A percentile compares a stretch with the other conserved stretches of the same genome.
Evolutionary conservation across 2,113 vertebrate species (phyloP).

Genomic region (Oreochromis aureus): DNA sequence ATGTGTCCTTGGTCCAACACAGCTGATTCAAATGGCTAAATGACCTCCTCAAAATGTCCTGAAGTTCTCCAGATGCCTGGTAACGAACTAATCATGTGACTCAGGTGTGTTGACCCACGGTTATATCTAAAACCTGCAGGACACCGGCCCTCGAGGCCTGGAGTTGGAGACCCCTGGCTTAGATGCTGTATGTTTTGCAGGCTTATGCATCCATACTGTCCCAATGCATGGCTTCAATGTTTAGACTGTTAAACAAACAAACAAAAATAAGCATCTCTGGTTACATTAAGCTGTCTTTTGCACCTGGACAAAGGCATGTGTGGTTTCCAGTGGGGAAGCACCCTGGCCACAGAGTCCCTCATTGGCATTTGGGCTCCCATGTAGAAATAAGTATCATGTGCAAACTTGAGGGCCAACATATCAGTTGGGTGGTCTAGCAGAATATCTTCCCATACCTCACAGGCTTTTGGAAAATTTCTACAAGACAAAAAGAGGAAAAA

Average conservation of each 20-base stretch:
- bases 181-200: not conserved
- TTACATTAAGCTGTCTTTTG: not conserved
- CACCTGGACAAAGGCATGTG: slow-evolving; percentile 83
- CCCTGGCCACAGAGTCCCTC: slow-evolving; percentile 84
- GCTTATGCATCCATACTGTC: not conserved
- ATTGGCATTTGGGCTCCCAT: slow-evolving; percentile 78
- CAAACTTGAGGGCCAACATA: slow-evolving; percentile 86
- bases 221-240: not conserved
- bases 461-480: slow-evolving; percentile 79
- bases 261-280: not conserved
- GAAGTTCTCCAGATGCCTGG: too few relatives aligned
- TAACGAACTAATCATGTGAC: too few relatives aligned
- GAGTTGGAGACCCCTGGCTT: not conserved
- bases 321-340: slow-evolving; percentile 86
- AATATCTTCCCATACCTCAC: slow-evolving; percentile 84
- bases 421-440: slow-evolving; percentile 86
- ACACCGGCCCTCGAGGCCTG: too few relatives aligned
- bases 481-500: not conserved
- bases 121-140: too few relatives aligned
- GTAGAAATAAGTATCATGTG: slow-evolving; percentile 88
- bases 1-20: too few relatives aligned
- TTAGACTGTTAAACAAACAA: not conserved
- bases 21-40: too few relatives aligned
- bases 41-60: too few relatives aligned
- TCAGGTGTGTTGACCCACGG: too few relatives aligned